Base-by-base conservation (phyloP, 2,888 invertebrate species). In the Eupeodes latifasciatus region DNA sequence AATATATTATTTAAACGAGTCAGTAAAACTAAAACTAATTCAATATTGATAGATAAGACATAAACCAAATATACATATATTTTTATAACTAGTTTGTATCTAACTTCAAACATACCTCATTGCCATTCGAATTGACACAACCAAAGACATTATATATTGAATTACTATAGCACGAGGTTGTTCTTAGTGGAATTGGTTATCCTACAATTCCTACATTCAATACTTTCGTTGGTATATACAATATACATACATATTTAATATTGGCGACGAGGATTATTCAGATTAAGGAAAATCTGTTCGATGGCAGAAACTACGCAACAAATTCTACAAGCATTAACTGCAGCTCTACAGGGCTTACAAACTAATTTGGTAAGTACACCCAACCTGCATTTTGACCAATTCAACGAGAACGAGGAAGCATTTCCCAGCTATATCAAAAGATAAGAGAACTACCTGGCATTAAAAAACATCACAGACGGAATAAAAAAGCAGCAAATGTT, bases 371-470 rank as follows among this genome's bases (percentile, higher is more conserved):
- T 19, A 19, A 19, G 19, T 19, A 19, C 19, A 19, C 19, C 19
- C 19, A 19, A 19, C 19, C 19, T 19, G 19, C 19, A 19, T 19
- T 19, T 19, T 19, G 19, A 19, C 19, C 19, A 19, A 19, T 19
- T 19, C 19, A 19, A 19, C 19, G 19, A 19, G 19, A 19, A 19
- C 19, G 19, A 19, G 19, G 19, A 19, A 19, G 19, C 19, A 19
- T 19, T 19, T 19, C 19, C 36, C 40, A 14, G 40, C 61, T 61
- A 61, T 10, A 61, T 61, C 7, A 61, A 61, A 61, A 36, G 61
- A 40, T 40, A n/a, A 10, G 61, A 61, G 9, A 36, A 61, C 9
- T 61, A 61, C 27, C 61, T 61, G 36, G 61, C 61, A 61, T 40
- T 61, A 61, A 36, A 40, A 40, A 61, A n/a, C 40, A 36, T 61